Conservation (phyloP, 1,140 invertebrate genomes). For the Drosophila tropicalis region DNA sequence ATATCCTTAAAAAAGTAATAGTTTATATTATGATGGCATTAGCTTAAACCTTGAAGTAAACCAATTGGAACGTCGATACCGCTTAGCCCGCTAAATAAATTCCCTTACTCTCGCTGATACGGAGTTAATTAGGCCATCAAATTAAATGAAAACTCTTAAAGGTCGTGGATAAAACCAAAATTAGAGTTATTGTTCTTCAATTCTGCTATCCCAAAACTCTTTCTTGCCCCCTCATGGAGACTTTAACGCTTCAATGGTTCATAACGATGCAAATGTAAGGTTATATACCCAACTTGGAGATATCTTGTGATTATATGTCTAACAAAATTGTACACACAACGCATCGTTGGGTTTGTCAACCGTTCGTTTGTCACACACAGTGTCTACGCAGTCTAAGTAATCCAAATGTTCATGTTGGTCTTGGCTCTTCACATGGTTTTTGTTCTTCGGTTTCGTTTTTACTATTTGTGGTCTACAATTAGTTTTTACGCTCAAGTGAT, state of each 20-base stretch:
- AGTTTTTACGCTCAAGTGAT: constrained; percentile 63
- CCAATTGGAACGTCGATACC: no score
- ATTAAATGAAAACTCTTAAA: background rate
- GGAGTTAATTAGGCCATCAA: background rate
- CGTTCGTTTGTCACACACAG: constrained; percentile 1
- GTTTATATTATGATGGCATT: no score
- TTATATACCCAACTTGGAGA: background rate
- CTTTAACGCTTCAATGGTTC: constrained; percentile 43
- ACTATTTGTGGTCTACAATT: constrained; percentile 45
- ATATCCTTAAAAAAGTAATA: no score
- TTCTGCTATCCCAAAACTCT: background rate
- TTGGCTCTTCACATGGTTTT: constrained; percentile 21
- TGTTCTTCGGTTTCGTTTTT: constrained; percentile 27
- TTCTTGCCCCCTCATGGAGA: background rate
- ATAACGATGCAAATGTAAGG: constrained; percentile 12
- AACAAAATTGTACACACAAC: constrained; percentile 7
- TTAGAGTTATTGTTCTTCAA: constrained; percentile 1
- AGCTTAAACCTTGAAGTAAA: no score
- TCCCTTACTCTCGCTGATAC: background rate
- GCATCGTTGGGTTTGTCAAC: constrained; percentile 5
- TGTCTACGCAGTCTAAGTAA: constrained; percentile 6
- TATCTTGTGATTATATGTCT: constrained; percentile 21
- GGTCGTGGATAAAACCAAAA: background rate
- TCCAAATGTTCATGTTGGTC: constrained; percentile 22
- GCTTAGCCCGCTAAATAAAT: no score